Conservation (phyloP, 2,113 vertebrate species). For the Dicentrarchus labrax region DNA sequence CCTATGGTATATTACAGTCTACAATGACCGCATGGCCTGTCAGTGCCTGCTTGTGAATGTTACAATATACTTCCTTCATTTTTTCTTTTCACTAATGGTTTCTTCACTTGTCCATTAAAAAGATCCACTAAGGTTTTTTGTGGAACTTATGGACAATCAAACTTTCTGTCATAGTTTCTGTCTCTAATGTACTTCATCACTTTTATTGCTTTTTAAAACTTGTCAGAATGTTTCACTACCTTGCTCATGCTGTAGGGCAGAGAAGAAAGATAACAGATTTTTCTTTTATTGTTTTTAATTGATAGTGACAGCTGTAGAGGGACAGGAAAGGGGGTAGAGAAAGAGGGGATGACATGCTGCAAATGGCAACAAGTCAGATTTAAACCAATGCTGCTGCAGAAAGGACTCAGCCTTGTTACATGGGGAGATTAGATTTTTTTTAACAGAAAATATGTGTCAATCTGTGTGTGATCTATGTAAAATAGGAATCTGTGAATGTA, state of each 20-base stretch:
- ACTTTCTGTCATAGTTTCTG: neutral
- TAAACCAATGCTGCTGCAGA: too few relatives aligned
- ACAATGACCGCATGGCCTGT: neutral
- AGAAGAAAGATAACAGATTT: neutral
- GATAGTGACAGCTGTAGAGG: too few relatives aligned
- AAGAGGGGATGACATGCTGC: too few relatives aligned
- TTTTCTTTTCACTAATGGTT: neutral
- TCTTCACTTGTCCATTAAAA: too few relatives aligned
- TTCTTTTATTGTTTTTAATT: too few relatives aligned
- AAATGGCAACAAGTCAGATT: too few relatives aligned
- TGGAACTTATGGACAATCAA: neutral
- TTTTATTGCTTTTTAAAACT: neutral
- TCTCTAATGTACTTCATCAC: neutral
- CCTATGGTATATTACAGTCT: neutral
- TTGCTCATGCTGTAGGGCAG: neutral
- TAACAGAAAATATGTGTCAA: neutral
- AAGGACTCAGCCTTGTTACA: too few relatives aligned
- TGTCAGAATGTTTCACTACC: neutral
- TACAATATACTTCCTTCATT: neutral
- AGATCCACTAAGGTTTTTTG: too few relatives aligned
- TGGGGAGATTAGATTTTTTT: too few relatives aligned
- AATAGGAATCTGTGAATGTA: neutral
- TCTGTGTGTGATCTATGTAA: neutral
- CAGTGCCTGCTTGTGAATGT: neutral
- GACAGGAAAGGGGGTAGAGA: too few relatives aligned